Evolutionary conservation across 1,140 invertebrate genomes (phyloP), one percentile per base, ranked within the genome.

Genomic region (Proctacanthus coquilletti): DNA sequence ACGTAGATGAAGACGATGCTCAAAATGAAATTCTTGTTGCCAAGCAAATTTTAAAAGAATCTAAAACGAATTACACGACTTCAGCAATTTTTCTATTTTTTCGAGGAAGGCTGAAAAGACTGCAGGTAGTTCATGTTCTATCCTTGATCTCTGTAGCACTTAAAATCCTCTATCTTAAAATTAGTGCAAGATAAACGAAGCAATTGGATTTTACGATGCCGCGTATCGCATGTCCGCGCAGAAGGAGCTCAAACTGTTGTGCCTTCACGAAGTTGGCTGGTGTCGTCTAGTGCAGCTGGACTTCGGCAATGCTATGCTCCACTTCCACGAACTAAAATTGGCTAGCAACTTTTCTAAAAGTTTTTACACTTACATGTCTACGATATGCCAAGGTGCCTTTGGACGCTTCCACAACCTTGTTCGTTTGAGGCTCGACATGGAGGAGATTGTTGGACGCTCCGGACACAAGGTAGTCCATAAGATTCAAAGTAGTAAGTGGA

Each of bases 71-170:
- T 41, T 81, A 74, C 46, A 61, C 63, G 20, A 56, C 72, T 37
- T 77, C 76, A 2, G 70, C 76, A 1, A 50, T 81, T 4, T 82
- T 80, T 53, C 54, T 79, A 2, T 81, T 80, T 53, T 80, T 80
- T 48, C 61, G 63, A 19, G 77, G 76, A 23, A 56, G 75, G 51
- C 63, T 78, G 14, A 64, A 70, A 45, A 59, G 76, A 41, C 52
- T 80, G 11, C 66, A 75, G 62, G 75, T 79, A 56, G 54, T 11
- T 33, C n/a, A n/a, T n/a, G n/a, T n/a, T n/a, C n/a, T n/a, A n/a
- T n/a, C n/a, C n/a, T n/a, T n/a, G n/a, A n/a, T n/a, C n/a, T n/a
- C n/a, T n/a, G n/a, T n/a, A n/a, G n/a, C n/a, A n/a, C n/a, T n/a
- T n/a, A n/a, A n/a, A n/a, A n/a, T n/a, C n/a, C n/a, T n/a, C n/a